A percentile compares a stretch with the other conserved stretches of the same genome.
Evolutionary conservation across 2,888 invertebrate species (phyloP).

Genomic region (Pseudococcus longispinus): DNA sequence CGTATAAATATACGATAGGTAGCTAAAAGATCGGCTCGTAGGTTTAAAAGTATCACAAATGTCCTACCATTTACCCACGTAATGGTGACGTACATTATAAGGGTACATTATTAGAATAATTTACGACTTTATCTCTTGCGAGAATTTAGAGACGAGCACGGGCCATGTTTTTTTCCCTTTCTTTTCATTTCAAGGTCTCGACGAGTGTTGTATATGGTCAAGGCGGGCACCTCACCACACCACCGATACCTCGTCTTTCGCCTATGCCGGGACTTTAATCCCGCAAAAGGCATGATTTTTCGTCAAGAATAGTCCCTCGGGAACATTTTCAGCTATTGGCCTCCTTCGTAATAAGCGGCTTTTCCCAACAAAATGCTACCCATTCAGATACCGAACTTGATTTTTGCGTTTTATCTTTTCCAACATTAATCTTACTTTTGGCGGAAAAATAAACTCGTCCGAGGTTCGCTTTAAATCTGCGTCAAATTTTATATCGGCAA

Average conservation of each 20-base stretch:
- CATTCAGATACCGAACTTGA: neutral
- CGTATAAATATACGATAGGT: neutral
- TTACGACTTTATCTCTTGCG: neutral
- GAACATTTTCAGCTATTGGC: neutral
- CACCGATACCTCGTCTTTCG: neutral
- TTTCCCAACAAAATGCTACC: neutral
- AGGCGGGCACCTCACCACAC: neutral
- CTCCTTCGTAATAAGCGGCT: neutral
- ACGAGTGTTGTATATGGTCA: neutral
- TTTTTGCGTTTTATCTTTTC: conserved; percentile 4
- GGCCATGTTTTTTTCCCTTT: neutral
- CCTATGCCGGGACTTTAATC: neutral
- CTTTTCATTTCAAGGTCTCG: neutral
- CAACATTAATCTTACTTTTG: neutral
- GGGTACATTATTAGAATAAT: neutral
- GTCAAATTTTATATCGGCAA: neutral
- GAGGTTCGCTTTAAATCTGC: neutral
- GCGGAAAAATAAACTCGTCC: neutral
- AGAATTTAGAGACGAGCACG: neutral
- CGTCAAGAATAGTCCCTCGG: neutral
- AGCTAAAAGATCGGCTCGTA: neutral
- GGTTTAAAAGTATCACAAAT: neutral
- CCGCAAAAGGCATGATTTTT: neutral
- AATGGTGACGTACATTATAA: neutral
- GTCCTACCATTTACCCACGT: neutral